These are phyloP conservation scores for Zosterops lateralis DNA, from an alignment of 2,113 vertebrate species.

Conservation along the genomic window DNA sequence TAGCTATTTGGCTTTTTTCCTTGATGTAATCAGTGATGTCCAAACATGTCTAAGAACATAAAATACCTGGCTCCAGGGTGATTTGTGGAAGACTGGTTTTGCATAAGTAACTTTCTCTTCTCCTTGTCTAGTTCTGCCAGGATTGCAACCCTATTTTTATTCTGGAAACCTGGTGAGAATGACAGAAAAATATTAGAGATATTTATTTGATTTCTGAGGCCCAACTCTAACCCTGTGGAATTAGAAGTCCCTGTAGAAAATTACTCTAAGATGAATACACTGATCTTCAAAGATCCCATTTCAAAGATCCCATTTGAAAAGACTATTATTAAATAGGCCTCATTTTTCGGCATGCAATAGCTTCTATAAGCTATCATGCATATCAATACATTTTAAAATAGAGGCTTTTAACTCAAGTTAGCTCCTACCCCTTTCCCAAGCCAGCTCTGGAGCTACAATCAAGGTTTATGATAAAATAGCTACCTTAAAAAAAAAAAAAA, in stretches of 20 bases:
- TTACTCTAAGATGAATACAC: not conserved
- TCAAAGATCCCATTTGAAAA: not conserved
- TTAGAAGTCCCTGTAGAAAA: constrained; percentile 10
- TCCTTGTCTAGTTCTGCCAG: constrained; percentile 96
- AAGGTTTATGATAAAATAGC: not conserved
- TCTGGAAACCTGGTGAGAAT: constrained; percentile 83
- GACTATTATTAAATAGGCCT: not conserved
- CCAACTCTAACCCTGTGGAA: constrained; percentile 4
- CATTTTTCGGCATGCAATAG: not conserved
- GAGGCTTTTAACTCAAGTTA: not conserved
- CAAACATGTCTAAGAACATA: constrained; percentile 18
- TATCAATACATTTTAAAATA: not conserved
- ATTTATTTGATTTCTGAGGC: not conserved
- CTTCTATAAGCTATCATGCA: not conserved
- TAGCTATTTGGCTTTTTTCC: not conserved
- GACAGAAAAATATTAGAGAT: constrained; percentile 60
- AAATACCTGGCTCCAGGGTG: constrained; percentile 90
- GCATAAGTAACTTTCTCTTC: constrained; percentile 90
- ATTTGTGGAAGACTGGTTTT: constrained; percentile 89
- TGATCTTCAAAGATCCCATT: not conserved
- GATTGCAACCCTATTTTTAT: constrained; percentile 93
- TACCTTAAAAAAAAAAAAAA: not conserved
- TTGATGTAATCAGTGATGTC: not conserved
- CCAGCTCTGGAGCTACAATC: not conserved
- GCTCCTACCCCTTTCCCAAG: not conserved